A percentile compares a stretch with the other conserved stretches of the same genome.
Evolutionary conservation across 2,888 invertebrate genomes (phyloP).

Genomic region (Hetaerina titia): DNA sequence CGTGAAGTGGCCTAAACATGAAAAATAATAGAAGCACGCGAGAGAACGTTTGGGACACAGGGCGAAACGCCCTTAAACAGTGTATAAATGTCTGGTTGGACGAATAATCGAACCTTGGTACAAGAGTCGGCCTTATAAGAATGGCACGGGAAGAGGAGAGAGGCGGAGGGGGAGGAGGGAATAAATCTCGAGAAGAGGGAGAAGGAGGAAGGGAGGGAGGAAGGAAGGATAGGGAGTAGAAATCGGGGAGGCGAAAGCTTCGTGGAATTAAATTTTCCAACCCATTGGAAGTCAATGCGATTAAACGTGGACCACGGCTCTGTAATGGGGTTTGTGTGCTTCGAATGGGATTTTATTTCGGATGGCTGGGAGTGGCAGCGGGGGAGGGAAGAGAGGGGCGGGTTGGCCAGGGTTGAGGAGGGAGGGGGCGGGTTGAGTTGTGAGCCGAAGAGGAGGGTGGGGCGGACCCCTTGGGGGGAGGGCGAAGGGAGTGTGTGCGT

Average conservation of each 20-base stretch:
- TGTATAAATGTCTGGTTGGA: not conserved
- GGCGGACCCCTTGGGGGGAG: not conserved
- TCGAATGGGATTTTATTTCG: constrained; percentile 72
- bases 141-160: constrained; percentile 67
- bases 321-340: constrained; percentile 71
- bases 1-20: too few species aligned
- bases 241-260: constrained; percentile 58
- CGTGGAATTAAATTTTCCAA: constrained; percentile 78
- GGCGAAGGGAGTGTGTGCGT: not conserved
- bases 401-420: not conserved
- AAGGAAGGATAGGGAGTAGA: constrained; percentile 68
- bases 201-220: constrained; percentile 72
- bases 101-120: constrained; percentile 17
- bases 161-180: constrained; percentile 68
- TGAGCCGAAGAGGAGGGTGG: not conserved
- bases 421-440: not conserved
- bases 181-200: constrained; percentile 67
- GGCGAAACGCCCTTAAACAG: not conserved
- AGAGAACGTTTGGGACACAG: not conserved
- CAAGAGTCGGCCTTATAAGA: constrained; percentile 7
- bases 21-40: too few species aligned
- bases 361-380: constrained; percentile 53
- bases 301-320: constrained; percentile 73
- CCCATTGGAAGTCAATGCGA: constrained; percentile 79
- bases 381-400: not conserved